phyloP scores from a whole-genome alignment of 2,113 vertebrate species.

The Poicephalus gulielmi region DNA sequence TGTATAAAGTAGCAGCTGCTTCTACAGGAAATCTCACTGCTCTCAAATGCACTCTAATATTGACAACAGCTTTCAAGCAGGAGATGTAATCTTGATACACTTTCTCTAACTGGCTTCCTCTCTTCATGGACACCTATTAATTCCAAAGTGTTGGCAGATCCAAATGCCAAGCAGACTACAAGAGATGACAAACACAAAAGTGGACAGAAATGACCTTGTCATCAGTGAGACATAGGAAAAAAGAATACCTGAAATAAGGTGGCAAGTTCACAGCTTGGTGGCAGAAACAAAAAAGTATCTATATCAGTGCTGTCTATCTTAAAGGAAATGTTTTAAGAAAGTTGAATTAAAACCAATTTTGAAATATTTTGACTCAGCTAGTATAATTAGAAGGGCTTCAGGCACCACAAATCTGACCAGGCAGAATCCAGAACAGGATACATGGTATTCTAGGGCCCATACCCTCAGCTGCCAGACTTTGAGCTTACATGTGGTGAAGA shows the following conservation, averaged over 20 bases:
- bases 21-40: constrained; percentile 15
- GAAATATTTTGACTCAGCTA: neutral
- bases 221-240: neutral
- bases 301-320: neutral
- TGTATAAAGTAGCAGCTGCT: constrained; percentile 40
- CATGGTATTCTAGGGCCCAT: neutral
- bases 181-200: neutral
- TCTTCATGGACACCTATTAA: neutral
- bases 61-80: constrained; percentile 55
- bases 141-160: neutral
- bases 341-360: neutral
- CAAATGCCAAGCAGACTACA: neutral
- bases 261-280: neutral
- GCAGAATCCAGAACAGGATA: neutral
- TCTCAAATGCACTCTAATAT: neutral
- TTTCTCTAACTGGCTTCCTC: neutral
- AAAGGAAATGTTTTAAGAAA: neutral
- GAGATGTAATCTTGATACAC: constrained; percentile 3
- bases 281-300: neutral
- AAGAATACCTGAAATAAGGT: neutral
- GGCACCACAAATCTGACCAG: neutral
- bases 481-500: neutral
- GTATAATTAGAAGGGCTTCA: neutral
- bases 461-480: neutral
- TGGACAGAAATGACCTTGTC: neutral